These are phyloP conservation scores for Akabosia matsudoensis DNA, from an alignment of 1,140 invertebrate species.

Conservation along the genomic window DNA sequence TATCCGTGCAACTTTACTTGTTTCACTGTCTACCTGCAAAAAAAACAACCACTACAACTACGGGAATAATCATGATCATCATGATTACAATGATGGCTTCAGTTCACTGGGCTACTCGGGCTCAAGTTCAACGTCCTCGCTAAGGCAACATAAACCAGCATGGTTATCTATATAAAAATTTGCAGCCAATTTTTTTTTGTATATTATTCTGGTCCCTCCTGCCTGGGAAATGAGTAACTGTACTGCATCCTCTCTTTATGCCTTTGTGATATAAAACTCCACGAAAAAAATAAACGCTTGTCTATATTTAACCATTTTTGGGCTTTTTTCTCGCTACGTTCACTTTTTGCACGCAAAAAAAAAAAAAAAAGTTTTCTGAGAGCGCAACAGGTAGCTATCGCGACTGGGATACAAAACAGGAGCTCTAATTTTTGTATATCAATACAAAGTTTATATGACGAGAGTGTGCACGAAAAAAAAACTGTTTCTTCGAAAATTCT, in stretches of 20 bases:
- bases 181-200: background rate
- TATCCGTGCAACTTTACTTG: background rate
- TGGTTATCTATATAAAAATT: background rate
- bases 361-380: no score
- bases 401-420: background rate
- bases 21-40: background rate
- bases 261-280: no score
- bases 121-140: constrained; percentile 19
- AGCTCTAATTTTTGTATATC: no score
- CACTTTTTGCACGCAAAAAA: background rate
- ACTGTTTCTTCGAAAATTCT: no score
- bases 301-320: background rate
- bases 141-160: background rate
- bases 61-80: constrained; percentile 3
- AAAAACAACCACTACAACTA: background rate
- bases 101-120: constrained; percentile 22
- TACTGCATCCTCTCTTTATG: background rate
- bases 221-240: background rate
- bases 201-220: no score
- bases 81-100: background rate
- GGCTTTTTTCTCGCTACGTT: background rate
- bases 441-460: no score
- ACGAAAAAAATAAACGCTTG: no score
- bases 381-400: background rate
- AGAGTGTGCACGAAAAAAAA: no score